Base-by-base conservation (phyloP, 2,888 invertebrate genomes). In the Stenurella melanura region DNA sequence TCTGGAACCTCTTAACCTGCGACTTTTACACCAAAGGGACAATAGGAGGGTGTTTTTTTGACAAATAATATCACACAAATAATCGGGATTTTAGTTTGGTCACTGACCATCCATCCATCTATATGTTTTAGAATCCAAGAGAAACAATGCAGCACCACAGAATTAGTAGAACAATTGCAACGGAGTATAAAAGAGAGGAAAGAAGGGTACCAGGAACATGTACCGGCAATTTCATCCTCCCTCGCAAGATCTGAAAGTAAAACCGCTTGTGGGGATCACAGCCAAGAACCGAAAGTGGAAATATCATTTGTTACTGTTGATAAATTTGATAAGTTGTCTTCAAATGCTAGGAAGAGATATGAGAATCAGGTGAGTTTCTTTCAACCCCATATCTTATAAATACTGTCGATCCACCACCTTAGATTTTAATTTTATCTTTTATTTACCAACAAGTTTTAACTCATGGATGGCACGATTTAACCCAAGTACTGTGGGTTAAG, bases 131-230 rank as follows among this genome's bases (percentile, higher is more conserved):
- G 93, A 79, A 93, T 93, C 85, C 93, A 93, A 80, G 94, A 95
- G 83, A 92, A 92, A 17, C 92, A 91, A 83, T 90, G 94, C n/a
- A 90, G 89, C 11, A 89, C 91, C 19, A 86, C 91, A 5, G 95
- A 96, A 78, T 89, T 95, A 2, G 90, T 93, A 0, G 96, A 96
- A 56, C 93, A 93, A 81, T 91, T 96, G 71, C 94, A 93, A 82
- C 93, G 93, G 81, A 92, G 93, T 76, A 87, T 93, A 2, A 92
- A 91, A 84, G 88, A 67, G 19, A 83, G 84, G 78, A 83, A 83
- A 30, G 85, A 86, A 66, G 80, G 78, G 68, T 71, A 74, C 57
- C 78, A 79, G 12, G 85, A 85, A 30, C 78, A 68, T 21, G 21
- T 12, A n/a, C 67, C 19, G 56, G 77, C 19, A 42, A 77, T 50